Percentiles rank a stretch among this genome's conserved stretches.
phyloP scores from a whole-genome alignment of 2,113 vertebrate species.

The Petromus typicus region DNA sequence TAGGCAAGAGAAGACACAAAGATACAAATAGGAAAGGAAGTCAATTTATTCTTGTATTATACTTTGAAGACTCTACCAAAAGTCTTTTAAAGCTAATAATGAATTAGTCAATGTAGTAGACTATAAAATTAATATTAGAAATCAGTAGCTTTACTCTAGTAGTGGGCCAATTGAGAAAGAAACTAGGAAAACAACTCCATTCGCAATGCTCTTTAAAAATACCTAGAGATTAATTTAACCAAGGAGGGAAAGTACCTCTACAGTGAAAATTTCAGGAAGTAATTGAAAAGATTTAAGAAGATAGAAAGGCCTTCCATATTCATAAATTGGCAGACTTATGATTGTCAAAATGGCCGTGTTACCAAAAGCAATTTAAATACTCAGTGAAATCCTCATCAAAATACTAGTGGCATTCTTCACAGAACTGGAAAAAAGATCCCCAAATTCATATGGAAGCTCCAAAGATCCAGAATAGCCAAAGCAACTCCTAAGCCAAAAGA shows the following conservation, averaged over 20 bases:
- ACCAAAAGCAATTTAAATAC: background rate
- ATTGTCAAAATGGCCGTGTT: background rate
- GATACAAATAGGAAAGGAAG: background rate
- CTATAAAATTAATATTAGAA: background rate
- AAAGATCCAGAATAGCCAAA: background rate
- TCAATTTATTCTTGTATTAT: background rate
- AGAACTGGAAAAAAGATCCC: background rate
- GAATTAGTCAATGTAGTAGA: background rate
- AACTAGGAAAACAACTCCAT: background rate
- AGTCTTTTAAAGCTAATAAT: background rate
- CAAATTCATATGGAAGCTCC: background rate
- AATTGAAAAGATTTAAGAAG: background rate
- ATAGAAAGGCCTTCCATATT: background rate
- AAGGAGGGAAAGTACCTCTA: background rate
- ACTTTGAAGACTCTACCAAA: background rate
- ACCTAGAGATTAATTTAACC: background rate
- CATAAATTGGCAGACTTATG: background rate
- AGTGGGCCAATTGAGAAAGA: background rate
- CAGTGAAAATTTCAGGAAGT: background rate
- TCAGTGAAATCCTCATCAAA: background rate
- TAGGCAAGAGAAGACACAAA: background rate
- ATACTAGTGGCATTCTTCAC: background rate
- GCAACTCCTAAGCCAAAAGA: background rate
- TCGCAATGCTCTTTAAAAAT: background rate
- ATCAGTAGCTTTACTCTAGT: background rate